Conservation (phyloP, 2,797 vertebrate genomes). For the Anolis apletophallus region DNA sequence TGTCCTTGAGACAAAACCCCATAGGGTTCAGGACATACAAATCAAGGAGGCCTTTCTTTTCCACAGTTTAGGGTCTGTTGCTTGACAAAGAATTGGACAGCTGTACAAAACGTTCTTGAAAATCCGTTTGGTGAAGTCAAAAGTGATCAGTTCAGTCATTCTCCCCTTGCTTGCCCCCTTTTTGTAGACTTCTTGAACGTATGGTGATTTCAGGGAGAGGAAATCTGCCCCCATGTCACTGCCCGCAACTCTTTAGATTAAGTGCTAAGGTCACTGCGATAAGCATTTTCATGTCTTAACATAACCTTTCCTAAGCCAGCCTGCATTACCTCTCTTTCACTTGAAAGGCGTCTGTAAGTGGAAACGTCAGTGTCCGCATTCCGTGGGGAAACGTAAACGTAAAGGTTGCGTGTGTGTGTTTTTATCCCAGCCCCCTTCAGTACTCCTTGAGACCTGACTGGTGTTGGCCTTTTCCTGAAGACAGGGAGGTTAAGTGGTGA, state of each 20-base stretch:
- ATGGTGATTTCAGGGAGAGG: background rate
- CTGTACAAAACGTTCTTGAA: too few relatives aligned
- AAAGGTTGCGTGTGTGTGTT: background rate
- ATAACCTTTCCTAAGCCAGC: constrained; percentile 32
- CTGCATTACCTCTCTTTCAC: constrained; percentile 46
- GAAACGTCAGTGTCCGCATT: constrained; percentile 29
- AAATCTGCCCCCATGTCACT: background rate
- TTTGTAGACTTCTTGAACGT: background rate
- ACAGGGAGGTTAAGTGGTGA: constrained; percentile 39
- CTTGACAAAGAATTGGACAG: background rate
- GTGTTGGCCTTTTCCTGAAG: constrained; percentile 51
- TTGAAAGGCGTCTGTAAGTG: constrained; percentile 56
- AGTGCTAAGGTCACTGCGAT: background rate
- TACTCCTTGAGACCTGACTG: background rate
- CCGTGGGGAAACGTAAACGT: background rate
- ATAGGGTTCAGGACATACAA: background rate
- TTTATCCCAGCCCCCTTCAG: background rate
- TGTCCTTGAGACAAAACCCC: too few relatives aligned
- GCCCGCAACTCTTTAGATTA: constrained; percentile 14
- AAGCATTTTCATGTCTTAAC: constrained; percentile 5
- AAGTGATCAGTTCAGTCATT: background rate
- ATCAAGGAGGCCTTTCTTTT: background rate
- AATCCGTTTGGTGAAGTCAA: background rate
- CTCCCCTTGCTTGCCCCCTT: background rate
- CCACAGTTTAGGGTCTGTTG: background rate